Conservation (phyloP, 2,113 vertebrate species). For the Psammodynastes pulverulentus region DNA sequence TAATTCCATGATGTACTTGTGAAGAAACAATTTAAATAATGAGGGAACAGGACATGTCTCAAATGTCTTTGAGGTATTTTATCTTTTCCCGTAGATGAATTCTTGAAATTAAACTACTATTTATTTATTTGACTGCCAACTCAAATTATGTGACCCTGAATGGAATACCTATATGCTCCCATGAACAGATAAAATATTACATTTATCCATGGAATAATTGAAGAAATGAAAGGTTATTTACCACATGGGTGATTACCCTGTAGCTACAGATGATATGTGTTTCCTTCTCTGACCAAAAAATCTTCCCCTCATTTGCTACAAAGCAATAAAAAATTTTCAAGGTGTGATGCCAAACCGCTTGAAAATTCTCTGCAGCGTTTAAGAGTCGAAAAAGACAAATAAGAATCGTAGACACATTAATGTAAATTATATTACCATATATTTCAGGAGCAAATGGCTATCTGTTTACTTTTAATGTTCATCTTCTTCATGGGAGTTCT, state of each 20-base stretch:
- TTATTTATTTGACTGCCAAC: not conserved
- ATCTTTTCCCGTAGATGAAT: not conserved
- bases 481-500: not conserved
- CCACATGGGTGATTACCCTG: not conserved
- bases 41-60: not conserved
- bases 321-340: not conserved
- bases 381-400: not conserved
- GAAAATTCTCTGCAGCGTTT: not conserved
- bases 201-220: not conserved
- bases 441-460: not conserved
- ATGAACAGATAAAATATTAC: not conserved
- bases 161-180: not conserved
- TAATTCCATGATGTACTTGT: not conserved
- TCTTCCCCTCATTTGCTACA: not conserved
- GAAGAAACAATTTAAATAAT: not conserved
- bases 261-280: not conserved
- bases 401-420: not conserved
- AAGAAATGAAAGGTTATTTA: not conserved
- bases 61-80: not conserved
- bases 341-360: not conserved
- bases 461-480: not conserved
- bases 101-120: not conserved
- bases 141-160: not conserved
- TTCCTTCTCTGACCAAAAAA: not conserved
- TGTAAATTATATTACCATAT: not conserved